Conservation (phyloP, 2,113 vertebrate genomes). For the Melanerpes formicivorus region DNA sequence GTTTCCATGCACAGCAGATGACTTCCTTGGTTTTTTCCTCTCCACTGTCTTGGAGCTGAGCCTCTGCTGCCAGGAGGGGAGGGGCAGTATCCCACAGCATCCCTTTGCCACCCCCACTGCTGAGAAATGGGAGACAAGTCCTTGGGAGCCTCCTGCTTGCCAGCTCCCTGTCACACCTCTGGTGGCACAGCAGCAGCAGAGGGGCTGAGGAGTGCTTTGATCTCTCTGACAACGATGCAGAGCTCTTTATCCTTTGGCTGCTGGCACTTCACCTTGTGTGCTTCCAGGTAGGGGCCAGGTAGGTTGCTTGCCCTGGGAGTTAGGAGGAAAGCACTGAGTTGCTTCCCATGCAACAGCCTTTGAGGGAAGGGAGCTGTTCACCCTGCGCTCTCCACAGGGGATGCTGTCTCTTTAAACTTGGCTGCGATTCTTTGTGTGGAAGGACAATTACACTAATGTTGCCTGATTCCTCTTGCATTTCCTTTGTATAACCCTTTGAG, state of each 20-base stretch:
- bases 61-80: slow-evolving; percentile 64
- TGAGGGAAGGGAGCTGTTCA: slow-evolving; percentile 14
- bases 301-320: neutral
- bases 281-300: slow-evolving; percentile 24
- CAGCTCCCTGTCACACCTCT: neutral
- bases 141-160: neutral
- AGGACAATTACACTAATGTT: slow-evolving; percentile 63
- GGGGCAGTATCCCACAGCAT: slow-evolving; percentile 45
- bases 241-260: neutral
- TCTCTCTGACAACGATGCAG: neutral
- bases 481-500: slow-evolving; percentile 83
- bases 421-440: slow-evolving; percentile 72
- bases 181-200: neutral
- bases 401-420: slow-evolving; percentile 90
- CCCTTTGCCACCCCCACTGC: slow-evolving; percentile 66
- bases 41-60: slow-evolving; percentile 48
- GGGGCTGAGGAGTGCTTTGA: neutral
- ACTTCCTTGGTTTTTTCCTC: neutral
- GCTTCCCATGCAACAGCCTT: neutral
- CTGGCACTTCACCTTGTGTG: neutral
- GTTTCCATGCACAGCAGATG: slow-evolving; percentile 46
- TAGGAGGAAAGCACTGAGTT: neutral
- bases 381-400: slow-evolving; percentile 74
- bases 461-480: slow-evolving; percentile 72
- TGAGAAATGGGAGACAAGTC: neutral